Conservation (phyloP, 1,140 invertebrate genomes). For the Trichonephila clavipes region DNA sequence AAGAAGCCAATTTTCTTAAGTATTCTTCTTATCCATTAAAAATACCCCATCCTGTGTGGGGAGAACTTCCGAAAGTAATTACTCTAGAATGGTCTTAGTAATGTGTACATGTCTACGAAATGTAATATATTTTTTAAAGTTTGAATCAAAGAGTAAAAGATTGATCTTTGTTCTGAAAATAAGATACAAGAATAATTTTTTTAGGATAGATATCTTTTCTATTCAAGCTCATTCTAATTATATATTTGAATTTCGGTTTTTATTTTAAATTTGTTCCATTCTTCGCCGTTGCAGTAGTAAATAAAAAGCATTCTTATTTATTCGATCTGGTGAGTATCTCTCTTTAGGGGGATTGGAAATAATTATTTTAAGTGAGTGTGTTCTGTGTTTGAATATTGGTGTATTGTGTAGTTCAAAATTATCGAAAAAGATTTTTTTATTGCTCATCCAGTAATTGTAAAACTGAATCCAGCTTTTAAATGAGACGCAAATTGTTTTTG, state of each 20-base stretch:
- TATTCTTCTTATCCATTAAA: background rate
- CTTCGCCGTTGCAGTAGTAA: background rate
- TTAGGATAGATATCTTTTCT: background rate
- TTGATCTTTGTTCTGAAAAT: background rate
- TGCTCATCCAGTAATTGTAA: no score
- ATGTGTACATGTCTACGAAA: background rate
- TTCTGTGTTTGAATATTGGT: background rate
- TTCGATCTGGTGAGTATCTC: background rate
- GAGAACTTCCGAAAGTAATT: background rate
- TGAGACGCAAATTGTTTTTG: no score
- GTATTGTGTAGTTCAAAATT: background rate
- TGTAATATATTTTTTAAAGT: background rate
- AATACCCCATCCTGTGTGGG: background rate
- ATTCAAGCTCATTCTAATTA: background rate
- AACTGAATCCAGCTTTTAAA: no score
- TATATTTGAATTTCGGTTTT: background rate
- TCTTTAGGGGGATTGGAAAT: no score
- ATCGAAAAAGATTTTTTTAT: background rate
- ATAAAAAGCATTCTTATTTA: background rate
- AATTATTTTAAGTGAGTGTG: background rate
- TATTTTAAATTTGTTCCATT: background rate
- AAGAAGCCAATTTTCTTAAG: constrained; percentile 8
- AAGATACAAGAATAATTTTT: background rate
- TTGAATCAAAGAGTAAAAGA: background rate
- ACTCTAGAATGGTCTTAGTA: background rate